Percentiles rank a stretch among this genome's conserved stretches.
Evolutionary conservation across 2,888 invertebrate genomes (phyloP).

Genomic region (Gastracanthus pulcherrimus): DNA sequence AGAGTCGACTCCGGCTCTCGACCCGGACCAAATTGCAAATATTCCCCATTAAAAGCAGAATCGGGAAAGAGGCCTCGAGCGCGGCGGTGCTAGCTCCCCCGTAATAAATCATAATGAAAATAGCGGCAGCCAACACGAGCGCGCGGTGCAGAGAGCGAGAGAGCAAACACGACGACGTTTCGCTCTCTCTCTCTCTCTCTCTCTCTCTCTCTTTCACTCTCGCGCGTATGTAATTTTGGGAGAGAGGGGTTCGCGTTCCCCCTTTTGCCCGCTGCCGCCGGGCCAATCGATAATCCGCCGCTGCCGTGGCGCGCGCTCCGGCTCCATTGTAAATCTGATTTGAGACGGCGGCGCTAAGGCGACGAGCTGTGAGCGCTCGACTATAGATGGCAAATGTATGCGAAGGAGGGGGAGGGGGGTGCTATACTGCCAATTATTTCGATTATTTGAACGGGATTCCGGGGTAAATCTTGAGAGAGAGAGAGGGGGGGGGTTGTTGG

Average conservation of each 20-base stretch:
- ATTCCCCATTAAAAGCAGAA: slow-evolving; percentile 54
- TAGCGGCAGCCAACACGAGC: slow-evolving; percentile 13
- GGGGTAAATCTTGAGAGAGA: background rate
- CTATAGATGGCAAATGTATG: background rate
- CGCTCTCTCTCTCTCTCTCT: too few species aligned
- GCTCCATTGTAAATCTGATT: slow-evolving; percentile 51
- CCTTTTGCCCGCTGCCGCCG: background rate
- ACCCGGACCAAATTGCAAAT: slow-evolving; percentile 48
- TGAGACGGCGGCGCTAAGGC: slow-evolving; percentile 34
- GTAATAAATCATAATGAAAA: slow-evolving; percentile 56
- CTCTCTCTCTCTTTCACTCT: too few species aligned
- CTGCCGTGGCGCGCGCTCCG: background rate
- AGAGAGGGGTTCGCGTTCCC: background rate
- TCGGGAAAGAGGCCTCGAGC: slow-evolving; percentile 45
- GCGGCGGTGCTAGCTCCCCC: slow-evolving; percentile 15
- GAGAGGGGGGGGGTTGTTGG: too few species aligned
- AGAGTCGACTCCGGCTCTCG: too few species aligned
- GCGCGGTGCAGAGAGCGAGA: background rate
- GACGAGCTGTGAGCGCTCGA: too few species aligned
- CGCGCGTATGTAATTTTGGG: slow-evolving; percentile 28
- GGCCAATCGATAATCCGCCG: slow-evolving; percentile 49
- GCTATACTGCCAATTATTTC: slow-evolving; percentile 21
- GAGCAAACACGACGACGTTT: slow-evolving; percentile 20
- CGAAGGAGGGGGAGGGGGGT: background rate
- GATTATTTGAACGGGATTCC: slow-evolving; percentile 21